phyloP scores from a whole-genome alignment of 1,140 invertebrate species.

The Diorhabda carinulata region DNA sequence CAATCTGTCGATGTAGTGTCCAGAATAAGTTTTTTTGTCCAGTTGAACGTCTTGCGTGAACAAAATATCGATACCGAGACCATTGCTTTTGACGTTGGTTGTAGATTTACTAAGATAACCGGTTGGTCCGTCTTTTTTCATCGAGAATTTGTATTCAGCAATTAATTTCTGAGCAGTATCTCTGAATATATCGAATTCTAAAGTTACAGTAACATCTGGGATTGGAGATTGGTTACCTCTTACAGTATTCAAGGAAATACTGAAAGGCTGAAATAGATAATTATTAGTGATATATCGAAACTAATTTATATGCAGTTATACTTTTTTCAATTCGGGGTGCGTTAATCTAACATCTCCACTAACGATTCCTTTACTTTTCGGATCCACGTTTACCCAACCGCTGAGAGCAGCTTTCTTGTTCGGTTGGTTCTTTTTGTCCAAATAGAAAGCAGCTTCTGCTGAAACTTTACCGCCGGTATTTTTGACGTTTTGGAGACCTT shows the following conservation, averaged over 20 bases:
- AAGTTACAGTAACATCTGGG: not conserved
- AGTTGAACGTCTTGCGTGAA: constrained; percentile 11
- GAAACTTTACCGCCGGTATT: constrained; percentile 47
- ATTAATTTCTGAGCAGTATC: constrained; percentile 60
- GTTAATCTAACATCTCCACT: constrained; percentile 58
- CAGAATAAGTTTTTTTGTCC: constrained; percentile 20
- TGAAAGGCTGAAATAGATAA: constrained; percentile 44
- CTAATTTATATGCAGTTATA: constrained; percentile 34
- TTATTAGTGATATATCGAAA: not conserved
- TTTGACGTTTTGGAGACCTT: constrained; percentile 21
- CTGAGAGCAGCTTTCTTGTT: constrained; percentile 58
- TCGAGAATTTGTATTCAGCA: constrained; percentile 40
- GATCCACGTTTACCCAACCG: constrained; percentile 47
- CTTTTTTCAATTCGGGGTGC: constrained; percentile 63
- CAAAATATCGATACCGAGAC: constrained; percentile 28
- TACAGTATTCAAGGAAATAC: constrained; percentile 14
- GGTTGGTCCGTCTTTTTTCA: constrained; percentile 10
- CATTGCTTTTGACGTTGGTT: constrained; percentile 20
- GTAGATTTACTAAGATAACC: not conserved
- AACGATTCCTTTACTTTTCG: constrained; percentile 43
- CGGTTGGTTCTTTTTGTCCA: constrained; percentile 67
- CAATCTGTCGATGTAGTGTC: not conserved
- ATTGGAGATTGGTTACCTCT: not conserved
- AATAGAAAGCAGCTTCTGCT: constrained; percentile 55
- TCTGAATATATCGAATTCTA: constrained; percentile 58